phyloP scores from a whole-genome alignment of 2,797 vertebrate genomes.

The Smutsia temminckii region DNA sequence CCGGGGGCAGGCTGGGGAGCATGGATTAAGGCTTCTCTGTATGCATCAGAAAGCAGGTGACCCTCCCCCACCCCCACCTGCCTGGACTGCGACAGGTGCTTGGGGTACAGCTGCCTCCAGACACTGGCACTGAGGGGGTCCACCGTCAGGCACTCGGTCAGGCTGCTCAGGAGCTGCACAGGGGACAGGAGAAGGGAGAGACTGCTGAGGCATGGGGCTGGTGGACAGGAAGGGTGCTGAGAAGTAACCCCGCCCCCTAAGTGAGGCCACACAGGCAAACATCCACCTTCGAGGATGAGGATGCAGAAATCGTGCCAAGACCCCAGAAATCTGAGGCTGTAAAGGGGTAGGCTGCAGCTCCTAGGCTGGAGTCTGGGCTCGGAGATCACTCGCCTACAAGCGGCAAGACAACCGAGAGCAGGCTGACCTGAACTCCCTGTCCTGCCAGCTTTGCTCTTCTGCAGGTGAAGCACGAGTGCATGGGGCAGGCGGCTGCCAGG shows the following conservation, averaged over 20 bases:
- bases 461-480: neutral
- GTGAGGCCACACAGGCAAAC: neutral
- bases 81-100: slow-evolving; percentile 96
- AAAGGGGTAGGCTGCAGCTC: neutral
- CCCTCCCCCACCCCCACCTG: slow-evolving; percentile 83
- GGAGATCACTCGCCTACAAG: neutral
- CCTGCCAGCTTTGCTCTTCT: neutral
- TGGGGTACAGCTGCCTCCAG: slow-evolving; percentile 96
- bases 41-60: neutral
- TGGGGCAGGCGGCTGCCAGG: neutral
- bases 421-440: neutral
- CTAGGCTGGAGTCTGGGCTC: neutral
- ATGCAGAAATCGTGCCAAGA: neutral
- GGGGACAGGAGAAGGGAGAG: neutral
- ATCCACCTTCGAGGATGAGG: neutral
- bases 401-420: neutral
- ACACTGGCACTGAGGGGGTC: slow-evolving; percentile 93
- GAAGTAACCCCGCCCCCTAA: neutral
- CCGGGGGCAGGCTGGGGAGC: neutral
- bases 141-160: slow-evolving; percentile 92
- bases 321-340: neutral
- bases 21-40: neutral
- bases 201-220: neutral
- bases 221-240: too few species aligned
- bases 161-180: slow-evolving; percentile 91